Evolutionary conservation across 2,888 invertebrate species (phyloP).

Genomic region (Herminia tarsipennalis): DNA sequence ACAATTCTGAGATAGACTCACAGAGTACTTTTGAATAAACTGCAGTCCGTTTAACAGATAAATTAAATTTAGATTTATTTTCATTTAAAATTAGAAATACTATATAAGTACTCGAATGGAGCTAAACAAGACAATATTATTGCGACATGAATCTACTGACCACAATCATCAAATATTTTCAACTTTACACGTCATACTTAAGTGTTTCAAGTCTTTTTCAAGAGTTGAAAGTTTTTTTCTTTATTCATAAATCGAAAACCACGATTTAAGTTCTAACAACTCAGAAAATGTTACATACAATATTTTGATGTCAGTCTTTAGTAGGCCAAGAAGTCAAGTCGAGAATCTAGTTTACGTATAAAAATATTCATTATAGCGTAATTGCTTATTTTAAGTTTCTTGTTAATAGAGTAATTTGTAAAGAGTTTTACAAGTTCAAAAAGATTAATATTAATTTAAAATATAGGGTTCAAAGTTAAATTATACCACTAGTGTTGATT

Average conservation of each 20-base stretch:
- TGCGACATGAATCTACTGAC: no score
- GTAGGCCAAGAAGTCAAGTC: no score
- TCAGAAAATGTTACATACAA: conserved; percentile 16
- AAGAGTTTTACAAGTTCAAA: not conserved
- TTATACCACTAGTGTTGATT: no score
- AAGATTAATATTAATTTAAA: not conserved
- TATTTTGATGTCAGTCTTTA: conserved; percentile 8
- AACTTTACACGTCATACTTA: conserved; percentile 35
- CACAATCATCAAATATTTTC: conserved; percentile 39
- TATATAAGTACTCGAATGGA: no score
- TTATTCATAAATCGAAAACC: conserved; percentile 47
- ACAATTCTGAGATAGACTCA: no score
- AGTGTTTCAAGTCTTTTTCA: conserved; percentile 38
- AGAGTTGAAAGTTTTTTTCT: conserved; percentile 42
- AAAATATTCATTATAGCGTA: not conserved
- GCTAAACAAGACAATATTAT: no score
- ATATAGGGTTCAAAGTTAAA: not conserved
- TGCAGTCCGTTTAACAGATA: no score
- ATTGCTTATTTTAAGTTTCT: not conserved
- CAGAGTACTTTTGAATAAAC: no score
- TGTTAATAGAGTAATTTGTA: not conserved
- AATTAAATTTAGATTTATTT: no score
- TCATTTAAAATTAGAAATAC: no score
- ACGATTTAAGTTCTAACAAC: conserved; percentile 18
- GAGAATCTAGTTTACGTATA: not conserved